These are phyloP conservation scores for Eurystomus gularis DNA, from an alignment of 2,113 vertebrate species.

Conservation along the genomic window DNA sequence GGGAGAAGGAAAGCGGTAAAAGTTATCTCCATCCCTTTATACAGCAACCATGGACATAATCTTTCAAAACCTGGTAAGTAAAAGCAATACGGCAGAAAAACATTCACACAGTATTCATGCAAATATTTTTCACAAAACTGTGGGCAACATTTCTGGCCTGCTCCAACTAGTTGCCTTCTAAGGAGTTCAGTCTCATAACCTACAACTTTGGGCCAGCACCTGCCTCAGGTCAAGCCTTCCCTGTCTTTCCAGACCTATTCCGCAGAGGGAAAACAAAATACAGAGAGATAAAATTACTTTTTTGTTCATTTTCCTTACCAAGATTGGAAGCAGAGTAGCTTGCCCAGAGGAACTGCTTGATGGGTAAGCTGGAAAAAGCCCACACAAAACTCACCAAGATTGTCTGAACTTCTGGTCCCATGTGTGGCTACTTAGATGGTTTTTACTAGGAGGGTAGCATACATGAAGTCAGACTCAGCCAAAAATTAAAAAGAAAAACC, in stretches of 20 bases:
- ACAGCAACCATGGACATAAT: not conserved
- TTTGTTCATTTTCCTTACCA: not conserved
- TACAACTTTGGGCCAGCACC: not conserved
- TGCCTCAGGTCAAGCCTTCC: not conserved
- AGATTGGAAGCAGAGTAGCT: not conserved
- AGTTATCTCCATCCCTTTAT: not conserved
- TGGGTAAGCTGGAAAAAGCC: not conserved
- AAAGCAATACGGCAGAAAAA: not conserved
- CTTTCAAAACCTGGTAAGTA: not conserved
- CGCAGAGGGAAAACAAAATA: slow-evolving; percentile 16
- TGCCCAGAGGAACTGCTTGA: not conserved
- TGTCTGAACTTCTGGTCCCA: not conserved
- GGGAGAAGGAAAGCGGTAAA: not conserved
- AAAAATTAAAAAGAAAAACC: too few species aligned
- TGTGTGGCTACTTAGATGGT: not conserved
- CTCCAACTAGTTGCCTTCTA: not conserved
- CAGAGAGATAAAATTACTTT: slow-evolving; percentile 14
- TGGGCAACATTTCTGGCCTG: not conserved
- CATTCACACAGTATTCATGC: not conserved
- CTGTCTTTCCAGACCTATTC: not conserved
- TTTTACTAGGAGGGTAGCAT: not conserved
- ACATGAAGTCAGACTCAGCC: not conserved
- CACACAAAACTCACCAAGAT: not conserved
- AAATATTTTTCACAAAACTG: not conserved
- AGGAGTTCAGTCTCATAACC: not conserved